phyloP scores from a whole-genome alignment of 2,113 vertebrate species.

The Synchiropus splendidus region DNA sequence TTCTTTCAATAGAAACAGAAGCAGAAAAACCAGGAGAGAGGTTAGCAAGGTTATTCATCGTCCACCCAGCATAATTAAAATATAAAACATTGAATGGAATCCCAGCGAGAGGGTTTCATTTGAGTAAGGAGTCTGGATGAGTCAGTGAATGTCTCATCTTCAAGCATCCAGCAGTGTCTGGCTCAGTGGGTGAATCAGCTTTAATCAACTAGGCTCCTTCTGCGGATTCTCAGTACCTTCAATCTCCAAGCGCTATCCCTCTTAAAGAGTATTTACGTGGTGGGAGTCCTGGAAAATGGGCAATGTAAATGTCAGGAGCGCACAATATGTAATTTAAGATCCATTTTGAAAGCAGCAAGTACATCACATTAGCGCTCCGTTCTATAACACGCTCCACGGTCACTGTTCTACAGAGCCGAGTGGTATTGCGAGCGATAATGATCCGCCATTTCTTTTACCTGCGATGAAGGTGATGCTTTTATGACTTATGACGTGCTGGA shows the following conservation, averaged over 20 bases:
- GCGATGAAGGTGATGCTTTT: neutral
- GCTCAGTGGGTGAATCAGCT: conserved; percentile 19
- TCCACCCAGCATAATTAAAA: too few relatives aligned
- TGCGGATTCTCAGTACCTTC: conserved; percentile 11
- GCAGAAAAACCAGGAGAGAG: conserved; percentile 2
- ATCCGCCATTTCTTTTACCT: neutral
- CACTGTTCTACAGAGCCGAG: too few relatives aligned
- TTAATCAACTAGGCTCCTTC: conserved; percentile 28
- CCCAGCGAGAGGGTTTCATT: neutral
- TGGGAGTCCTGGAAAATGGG: neutral
- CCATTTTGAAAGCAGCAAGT: conserved; percentile 3
- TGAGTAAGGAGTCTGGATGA: conserved; percentile 11
- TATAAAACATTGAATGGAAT: too few relatives aligned
- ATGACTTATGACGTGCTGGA: conserved; percentile 1
- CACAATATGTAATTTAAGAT: neutral
- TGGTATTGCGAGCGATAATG: too few relatives aligned
- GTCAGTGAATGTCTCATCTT: conserved; percentile 24
- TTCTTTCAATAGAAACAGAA: too few relatives aligned
- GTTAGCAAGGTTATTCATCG: conserved; percentile 2
- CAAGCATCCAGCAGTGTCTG: conserved; percentile 17
- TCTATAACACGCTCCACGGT: too few relatives aligned
- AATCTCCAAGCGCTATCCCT: conserved; percentile 1
- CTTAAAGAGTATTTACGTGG: conserved; percentile 9
- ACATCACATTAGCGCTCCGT: neutral
- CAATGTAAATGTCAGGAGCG: conserved; percentile 1